Percentiles rank a stretch among this genome's conserved stretches.
These are phyloP conservation scores for Pimpla rufipes DNA, from an alignment of 2,888 invertebrate genomes.

Conservation along the genomic window DNA sequence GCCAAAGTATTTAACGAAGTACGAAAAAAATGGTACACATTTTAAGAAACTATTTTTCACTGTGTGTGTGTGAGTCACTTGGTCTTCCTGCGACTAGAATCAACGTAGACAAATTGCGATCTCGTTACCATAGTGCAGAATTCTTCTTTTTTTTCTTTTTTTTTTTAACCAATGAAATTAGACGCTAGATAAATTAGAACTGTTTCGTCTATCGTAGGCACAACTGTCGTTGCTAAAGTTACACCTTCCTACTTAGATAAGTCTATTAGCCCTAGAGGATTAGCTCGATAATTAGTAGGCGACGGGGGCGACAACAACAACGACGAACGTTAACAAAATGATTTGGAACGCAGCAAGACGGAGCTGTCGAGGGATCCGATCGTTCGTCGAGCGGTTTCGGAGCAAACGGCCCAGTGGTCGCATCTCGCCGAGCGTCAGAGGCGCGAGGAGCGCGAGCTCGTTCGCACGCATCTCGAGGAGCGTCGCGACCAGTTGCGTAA, in stretches of 20 bases:
- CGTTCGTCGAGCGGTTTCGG: conserved; percentile 93
- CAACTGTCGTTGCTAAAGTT: conserved; percentile 21
- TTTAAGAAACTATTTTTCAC: conserved; percentile 10
- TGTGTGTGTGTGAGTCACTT: conserved; percentile 1
- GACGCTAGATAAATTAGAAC: conserved; percentile 33
- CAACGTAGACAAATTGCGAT: conserved; percentile 15
- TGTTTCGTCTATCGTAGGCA: conserved; percentile 34
- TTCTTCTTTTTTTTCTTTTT: background rate
- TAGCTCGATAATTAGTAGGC: too few relatives aligned
- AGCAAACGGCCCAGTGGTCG: conserved; percentile 98
- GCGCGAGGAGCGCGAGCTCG: conserved; percentile 93
- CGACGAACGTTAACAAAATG: conserved; percentile 42
- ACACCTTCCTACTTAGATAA: conserved; percentile 17
- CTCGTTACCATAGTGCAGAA: background rate
- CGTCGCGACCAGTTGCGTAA: conserved; percentile 89
- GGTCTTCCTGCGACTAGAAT: background rate
- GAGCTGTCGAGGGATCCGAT: conserved; percentile 92
- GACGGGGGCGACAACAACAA: conserved; percentile 6
- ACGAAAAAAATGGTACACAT: too few relatives aligned
- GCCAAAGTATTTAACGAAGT: too few relatives aligned
- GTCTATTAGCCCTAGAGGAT: conserved; percentile 42
- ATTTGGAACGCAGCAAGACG: conserved; percentile 88
- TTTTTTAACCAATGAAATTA: conserved; percentile 23
- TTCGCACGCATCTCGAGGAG: conserved; percentile 94
- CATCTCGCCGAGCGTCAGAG: conserved; percentile 94